These are phyloP conservation scores for Cephus pulcher DNA, from an alignment of 2,888 invertebrate species.

Conservation along the genomic window DNA sequence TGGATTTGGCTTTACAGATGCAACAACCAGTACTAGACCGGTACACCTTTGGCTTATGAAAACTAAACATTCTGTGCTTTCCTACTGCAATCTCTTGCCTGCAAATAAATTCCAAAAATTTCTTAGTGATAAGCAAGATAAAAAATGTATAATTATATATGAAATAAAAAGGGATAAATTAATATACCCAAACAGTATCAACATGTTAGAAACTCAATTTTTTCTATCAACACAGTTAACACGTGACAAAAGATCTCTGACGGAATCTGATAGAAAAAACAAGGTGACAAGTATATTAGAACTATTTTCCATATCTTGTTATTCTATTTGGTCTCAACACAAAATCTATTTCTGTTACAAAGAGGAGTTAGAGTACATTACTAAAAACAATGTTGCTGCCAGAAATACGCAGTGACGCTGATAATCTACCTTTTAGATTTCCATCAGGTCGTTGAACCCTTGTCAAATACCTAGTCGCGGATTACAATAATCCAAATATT, in stretches of 20 bases:
- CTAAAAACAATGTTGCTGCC: background rate
- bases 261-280: background rate
- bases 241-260: background rate
- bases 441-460: background rate
- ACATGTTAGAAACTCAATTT: background rate
- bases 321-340: background rate
- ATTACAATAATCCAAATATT: background rate
- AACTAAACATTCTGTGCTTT: constrained; percentile 78
- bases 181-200: background rate
- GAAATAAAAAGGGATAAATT: background rate
- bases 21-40: constrained; percentile 86
- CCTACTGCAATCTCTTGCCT: background rate
- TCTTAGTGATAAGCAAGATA: background rate
- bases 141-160: background rate
- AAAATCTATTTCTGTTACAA: background rate
- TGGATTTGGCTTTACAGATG: constrained; percentile 88
- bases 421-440: background rate
- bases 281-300: background rate
- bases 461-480: background rate
- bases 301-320: background rate
- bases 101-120: constrained; percentile 7
- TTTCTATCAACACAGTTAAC: background rate
- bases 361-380: background rate
- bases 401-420: background rate
- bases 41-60: constrained; percentile 89